These are phyloP conservation scores for Acheta domesticus DNA, from an alignment of 2,888 invertebrate species.

Conservation along the genomic window DNA sequence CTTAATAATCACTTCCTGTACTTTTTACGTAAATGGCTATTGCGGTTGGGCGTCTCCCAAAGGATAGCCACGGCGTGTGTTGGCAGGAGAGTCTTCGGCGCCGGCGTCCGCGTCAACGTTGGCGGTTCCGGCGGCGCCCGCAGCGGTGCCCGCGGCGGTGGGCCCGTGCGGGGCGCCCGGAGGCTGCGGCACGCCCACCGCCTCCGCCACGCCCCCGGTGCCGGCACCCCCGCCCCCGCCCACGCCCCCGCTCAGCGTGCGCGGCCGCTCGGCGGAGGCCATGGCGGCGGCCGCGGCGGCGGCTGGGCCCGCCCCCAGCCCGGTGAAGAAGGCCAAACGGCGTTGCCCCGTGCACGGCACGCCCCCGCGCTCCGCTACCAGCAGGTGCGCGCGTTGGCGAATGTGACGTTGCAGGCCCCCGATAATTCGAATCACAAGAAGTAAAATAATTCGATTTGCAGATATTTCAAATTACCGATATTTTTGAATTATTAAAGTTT, in stretches of 20 bases:
- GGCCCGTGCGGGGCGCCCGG: background rate
- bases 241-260: background rate
- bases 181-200: background rate
- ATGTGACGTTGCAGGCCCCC: too few relatives aligned
- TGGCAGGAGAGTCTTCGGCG: too few relatives aligned
- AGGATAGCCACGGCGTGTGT: too few relatives aligned
- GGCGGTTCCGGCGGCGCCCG: too few relatives aligned
- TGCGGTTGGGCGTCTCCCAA: too few relatives aligned
- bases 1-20: too few relatives aligned
- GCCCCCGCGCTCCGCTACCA: background rate
- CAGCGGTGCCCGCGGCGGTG: background rate
- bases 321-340: conserved; percentile 38
- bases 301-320: conserved; percentile 48
- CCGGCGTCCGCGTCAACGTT: too few relatives aligned
- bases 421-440: too few relatives aligned
- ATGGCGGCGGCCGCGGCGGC: background rate
- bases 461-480: too few relatives aligned
- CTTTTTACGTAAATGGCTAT: too few relatives aligned
- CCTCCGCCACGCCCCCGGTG: background rate
- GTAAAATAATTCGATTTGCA: too few relatives aligned
- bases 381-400: background rate
- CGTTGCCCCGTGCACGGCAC: background rate
- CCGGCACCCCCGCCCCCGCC: background rate
- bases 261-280: background rate
- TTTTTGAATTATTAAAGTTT: too few relatives aligned